Base-by-base conservation (phyloP, 2,797 vertebrate genomes). In the Lutjanus argentimaculatus region DNA sequence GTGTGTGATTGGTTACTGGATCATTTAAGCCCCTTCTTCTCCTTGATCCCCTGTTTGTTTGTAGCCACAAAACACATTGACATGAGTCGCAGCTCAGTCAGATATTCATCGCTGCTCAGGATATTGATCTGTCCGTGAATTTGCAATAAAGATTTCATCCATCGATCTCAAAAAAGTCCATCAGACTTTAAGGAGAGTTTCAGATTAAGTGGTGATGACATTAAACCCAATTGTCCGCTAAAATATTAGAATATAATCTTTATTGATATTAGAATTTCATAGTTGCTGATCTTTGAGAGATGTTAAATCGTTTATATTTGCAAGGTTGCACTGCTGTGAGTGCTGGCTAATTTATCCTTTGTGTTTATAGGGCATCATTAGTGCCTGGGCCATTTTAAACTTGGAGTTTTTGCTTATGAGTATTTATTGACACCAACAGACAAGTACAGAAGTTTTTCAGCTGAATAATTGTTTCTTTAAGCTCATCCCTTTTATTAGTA, bases 71-170 rank as follows among this genome's bases (percentile, higher is more conserved):
- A 56, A 21, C 19, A 40, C 56, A 25, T 1, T 56, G 52, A 9
- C 30, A 62, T 46, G 69, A 72, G 55, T 66, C 59, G 70, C 12
- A 40, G 48, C 63, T 71, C 30, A 63, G 22, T 25, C 59, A 58
- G 45, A 55, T 45, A 15, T 66, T 69, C 2, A 48, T 46, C 40
- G 12, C 22, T n/a, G 11, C 25, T 48, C 11, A 25, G 17, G 6
- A 15, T 46, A 63, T 63, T 61, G 40, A 67, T 63, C 2, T 61
- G 10, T 42, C 2, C 22, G 3, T 8, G 14, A 19, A 66, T n/a
- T 46, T 21, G 25, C 46, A 66, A 56, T n/a, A 1, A 6, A 7
- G 45, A 67, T n/a, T 67, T 58, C n/a, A 49, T 51, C 1, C 46
- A 45, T n/a, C 61, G 58, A 69, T 22, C 66, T 30, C 7, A 10